Evolutionary conservation across 2,888 invertebrate species (phyloP), one percentile per base, ranked within the genome.

Genomic region (Cybosia mesomella): DNA sequence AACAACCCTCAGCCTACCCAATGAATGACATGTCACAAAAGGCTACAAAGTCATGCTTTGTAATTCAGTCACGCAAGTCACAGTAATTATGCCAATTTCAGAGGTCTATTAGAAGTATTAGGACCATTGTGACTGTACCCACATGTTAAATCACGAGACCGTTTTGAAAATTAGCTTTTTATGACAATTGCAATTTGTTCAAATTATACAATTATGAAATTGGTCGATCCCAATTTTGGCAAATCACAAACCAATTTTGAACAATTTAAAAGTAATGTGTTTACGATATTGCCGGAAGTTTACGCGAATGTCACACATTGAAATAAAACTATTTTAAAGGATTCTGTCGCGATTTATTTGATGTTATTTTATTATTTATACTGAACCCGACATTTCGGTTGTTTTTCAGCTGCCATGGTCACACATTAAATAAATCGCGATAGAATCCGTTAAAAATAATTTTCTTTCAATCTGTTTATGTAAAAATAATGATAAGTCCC

Each of bases 231-330:
- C 7, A 49, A 49, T n/a, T 49, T 49, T n/a, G 8, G 49, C 49
- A 49, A 49, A 49, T 49, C 49, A n/a, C n/a, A 49, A 49, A 49
- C 49, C 49, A 49, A 49, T 49, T 49, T 49, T n/a, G n/a, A 49
- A n/a, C 49, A 49, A 49, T n/a, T 49, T 49, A n/a, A 49, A 49
- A 2, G 2, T 49, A 18, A 43, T 43, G 18, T 43, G 18, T 43
- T 43, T 18, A 1, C 7, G 18, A 18, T 39, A 39, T n/a, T n/a
- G n/a, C n/a, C n/a, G n/a, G n/a, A n/a, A n/a, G n/a, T n/a, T n/a
- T n/a, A n/a, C n/a, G n/a, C n/a, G n/a, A n/a, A n/a, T n/a, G n/a
- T n/a, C n/a, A n/a, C n/a, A n/a, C n/a, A n/a, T n/a, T n/a, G n/a
- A n/a, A n/a, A n/a, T n/a, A n/a, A n/a, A n/a, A n/a, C n/a, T n/a